Conservation (phyloP, 2,888 invertebrate genomes). For the Bellardia bayeri region DNA sequence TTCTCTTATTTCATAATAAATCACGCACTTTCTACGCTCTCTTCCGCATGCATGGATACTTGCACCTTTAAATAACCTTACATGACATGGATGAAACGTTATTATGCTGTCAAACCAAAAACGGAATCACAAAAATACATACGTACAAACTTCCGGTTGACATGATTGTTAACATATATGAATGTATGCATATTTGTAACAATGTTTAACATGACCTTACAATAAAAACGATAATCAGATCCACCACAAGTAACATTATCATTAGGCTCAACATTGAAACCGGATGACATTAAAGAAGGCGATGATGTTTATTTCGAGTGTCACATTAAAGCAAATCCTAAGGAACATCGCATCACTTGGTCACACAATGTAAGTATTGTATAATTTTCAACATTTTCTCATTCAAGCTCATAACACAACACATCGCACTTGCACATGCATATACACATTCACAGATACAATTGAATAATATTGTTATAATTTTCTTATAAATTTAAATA, state of each 20-base stretch:
- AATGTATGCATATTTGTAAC: background rate
- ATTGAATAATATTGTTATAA: constrained; percentile 1
- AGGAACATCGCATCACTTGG: constrained; percentile 91
- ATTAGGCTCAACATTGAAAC: constrained; percentile 90
- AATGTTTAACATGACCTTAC: constrained; percentile 36
- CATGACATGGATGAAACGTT: constrained; percentile 13
- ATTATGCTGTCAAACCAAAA: constrained; percentile 19
- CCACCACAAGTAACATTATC: constrained; percentile 89
- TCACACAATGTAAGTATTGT: constrained; percentile 88
- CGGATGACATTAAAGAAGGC: constrained; percentile 91
- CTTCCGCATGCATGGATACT: background rate
- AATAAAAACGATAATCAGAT: constrained; percentile 85
- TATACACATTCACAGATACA: background rate
- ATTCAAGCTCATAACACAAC: background rate
- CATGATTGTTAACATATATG: constrained; percentile 6
- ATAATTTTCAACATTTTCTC: constrained; percentile 50
- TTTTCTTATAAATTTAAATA: constrained; percentile 35
- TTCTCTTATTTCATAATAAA: background rate
- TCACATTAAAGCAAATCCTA: constrained; percentile 90
- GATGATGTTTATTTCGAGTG: constrained; percentile 93
- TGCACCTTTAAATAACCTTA: constrained; percentile 7
- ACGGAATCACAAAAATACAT: constrained; percentile 18
- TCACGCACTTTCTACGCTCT: background rate
- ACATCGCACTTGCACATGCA: background rate
- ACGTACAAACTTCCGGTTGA: constrained; percentile 26